Evolutionary conservation across 2,113 vertebrate species (phyloP).

Genomic region (Pelobates fuscus): DNA sequence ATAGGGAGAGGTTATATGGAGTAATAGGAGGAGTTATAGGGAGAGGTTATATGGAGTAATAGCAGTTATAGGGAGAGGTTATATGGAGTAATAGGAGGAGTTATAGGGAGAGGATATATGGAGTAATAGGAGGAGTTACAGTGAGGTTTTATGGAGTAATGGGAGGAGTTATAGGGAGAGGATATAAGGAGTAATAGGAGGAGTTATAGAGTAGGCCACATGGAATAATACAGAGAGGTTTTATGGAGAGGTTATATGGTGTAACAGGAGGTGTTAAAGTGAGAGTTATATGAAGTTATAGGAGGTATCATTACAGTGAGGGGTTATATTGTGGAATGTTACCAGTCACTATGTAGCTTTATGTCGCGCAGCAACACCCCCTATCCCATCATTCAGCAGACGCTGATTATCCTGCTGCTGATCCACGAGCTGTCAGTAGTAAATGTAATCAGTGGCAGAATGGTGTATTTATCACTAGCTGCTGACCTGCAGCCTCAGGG

Average conservation of each 20-base stretch:
- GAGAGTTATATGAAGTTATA: neutral
- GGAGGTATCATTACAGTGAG: neutral
- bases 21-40: too few relatives aligned
- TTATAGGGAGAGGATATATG: neutral
- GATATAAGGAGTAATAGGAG: neutral
- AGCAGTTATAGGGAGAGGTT: too few relatives aligned
- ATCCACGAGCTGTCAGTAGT: slow-evolving; percentile 38
- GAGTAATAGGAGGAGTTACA: neutral
- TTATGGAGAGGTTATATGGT: neutral
- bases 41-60: too few relatives aligned
- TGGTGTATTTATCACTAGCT: slow-evolving; percentile 36
- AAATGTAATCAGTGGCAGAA: slow-evolving; percentile 34
- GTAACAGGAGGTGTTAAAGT: neutral
- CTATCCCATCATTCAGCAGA: slow-evolving; percentile 5
- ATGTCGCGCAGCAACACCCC: neutral
- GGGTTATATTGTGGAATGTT: neutral
- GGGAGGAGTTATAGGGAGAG: neutral
- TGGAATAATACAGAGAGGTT: neutral
- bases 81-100: too few relatives aligned
- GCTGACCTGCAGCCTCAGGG: slow-evolving; percentile 41
- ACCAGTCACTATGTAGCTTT: neutral
- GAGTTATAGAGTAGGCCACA: neutral
- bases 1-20: too few relatives aligned
- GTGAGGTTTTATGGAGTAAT: neutral
- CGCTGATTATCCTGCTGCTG: slow-evolving; percentile 27